phyloP scores from a whole-genome alignment of 1,140 invertebrate species.

The Calosoma granatense region DNA sequence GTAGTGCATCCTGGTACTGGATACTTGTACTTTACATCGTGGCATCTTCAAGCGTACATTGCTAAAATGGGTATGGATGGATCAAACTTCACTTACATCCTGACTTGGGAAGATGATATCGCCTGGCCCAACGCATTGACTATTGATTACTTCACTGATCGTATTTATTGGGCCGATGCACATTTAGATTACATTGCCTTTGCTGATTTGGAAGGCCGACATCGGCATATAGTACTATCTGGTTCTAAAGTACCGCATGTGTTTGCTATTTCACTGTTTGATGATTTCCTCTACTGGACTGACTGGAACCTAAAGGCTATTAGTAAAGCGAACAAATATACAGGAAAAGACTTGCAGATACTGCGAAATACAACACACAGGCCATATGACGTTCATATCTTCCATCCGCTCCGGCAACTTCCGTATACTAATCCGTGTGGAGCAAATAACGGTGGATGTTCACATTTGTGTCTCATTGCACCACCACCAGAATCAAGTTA shows the following conservation, averaged over 20 bases:
- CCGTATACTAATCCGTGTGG: slow-evolving; percentile 86
- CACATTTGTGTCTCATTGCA: slow-evolving; percentile 87
- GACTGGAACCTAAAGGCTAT: slow-evolving; percentile 95
- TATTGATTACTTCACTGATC: slow-evolving; percentile 92
- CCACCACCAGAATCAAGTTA: slow-evolving; percentile 70
- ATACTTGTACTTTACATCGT: slow-evolving; percentile 91
- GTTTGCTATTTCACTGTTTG: slow-evolving; percentile 88
- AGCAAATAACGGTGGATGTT: slow-evolving; percentile 91
- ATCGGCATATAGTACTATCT: slow-evolving; percentile 70
- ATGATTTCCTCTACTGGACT: slow-evolving; percentile 93
- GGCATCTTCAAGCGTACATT: slow-evolving; percentile 94
- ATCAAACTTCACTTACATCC: slow-evolving; percentile 75
- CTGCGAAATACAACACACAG: slow-evolving; percentile 87
- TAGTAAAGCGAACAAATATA: slow-evolving; percentile 79
- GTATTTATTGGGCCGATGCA: slow-evolving; percentile 95
- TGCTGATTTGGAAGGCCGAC: slow-evolving; percentile 79
- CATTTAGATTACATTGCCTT: slow-evolving; percentile 97
- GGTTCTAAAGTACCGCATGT: slow-evolving; percentile 82
- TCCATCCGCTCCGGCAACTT: slow-evolving; percentile 74
- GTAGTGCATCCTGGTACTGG: slow-evolving; percentile 91
- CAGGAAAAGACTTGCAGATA: slow-evolving; percentile 63
- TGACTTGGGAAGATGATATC: slow-evolving; percentile 88
- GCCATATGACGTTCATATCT: slow-evolving; percentile 88
- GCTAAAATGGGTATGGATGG: slow-evolving; percentile 98
- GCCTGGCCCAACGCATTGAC: slow-evolving; percentile 98